These are phyloP conservation scores for Boulengeromyrus knoepffleri DNA, from an alignment of 2,113 vertebrate genomes.

Conservation along the genomic window DNA sequence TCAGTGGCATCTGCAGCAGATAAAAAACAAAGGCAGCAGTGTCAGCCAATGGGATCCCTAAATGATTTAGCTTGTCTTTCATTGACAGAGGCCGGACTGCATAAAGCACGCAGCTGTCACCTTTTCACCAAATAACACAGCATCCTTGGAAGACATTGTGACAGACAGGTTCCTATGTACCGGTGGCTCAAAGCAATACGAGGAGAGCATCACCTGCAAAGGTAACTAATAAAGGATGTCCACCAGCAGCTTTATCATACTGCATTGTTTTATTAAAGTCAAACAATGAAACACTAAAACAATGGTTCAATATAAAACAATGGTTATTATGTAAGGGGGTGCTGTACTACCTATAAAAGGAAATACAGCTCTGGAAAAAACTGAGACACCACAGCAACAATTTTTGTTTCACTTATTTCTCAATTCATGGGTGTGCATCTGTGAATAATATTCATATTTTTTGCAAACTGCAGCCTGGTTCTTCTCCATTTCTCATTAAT, in stretches of 20 bases:
- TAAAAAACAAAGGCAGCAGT: background rate
- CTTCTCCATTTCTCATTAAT: background rate
- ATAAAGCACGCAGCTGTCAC: constrained; percentile 40
- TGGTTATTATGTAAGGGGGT: background rate
- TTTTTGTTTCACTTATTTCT: background rate
- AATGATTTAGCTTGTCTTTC: background rate
- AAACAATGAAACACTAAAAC: background rate
- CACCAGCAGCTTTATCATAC: background rate
- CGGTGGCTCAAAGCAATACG: constrained; percentile 49
- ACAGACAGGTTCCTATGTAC: constrained; percentile 72
- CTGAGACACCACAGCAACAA: background rate
- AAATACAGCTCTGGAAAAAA: background rate
- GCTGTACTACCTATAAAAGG: background rate
- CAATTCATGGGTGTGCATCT: background rate
- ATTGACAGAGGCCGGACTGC: constrained; percentile 48
- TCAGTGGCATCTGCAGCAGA: background rate
- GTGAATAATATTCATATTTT: background rate
- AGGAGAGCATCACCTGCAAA: constrained; percentile 62
- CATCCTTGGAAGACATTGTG: constrained; percentile 57
- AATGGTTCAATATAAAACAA: background rate
- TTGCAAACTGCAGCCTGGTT: background rate
- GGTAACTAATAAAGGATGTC: constrained; percentile 48
- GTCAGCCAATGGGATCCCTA: background rate
- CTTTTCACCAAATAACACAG: constrained; percentile 29
- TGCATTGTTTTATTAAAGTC: background rate